phyloP scores from a whole-genome alignment of 2,888 invertebrate species.

The Nemurella pictetii region DNA sequence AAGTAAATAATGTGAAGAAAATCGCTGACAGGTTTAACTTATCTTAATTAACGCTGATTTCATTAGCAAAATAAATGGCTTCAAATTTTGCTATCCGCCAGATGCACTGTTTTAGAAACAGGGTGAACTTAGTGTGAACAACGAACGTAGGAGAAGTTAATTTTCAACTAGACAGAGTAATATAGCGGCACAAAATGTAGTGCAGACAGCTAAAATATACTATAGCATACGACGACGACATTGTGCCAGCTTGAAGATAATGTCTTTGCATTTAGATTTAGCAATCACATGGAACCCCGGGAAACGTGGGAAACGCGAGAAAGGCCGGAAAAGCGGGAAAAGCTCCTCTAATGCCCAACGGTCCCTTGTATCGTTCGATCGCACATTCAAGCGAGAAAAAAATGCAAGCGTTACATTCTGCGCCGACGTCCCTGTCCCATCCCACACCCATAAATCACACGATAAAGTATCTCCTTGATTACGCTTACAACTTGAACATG shows the following conservation, averaged over 20 bases:
- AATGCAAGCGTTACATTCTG: neutral
- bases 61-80: neutral
- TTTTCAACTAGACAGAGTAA: neutral
- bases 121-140: too few species aligned
- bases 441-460: neutral
- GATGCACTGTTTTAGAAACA: neutral
- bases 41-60: neutral
- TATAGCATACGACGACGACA: neutral
- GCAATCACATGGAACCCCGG: neutral
- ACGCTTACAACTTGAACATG: neutral
- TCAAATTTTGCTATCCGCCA: neutral
- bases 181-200: neutral
- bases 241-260: neutral
- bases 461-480: neutral
- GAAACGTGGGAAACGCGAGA: too few species aligned
- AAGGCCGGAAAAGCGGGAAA: neutral
- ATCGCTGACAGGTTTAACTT: too few species aligned
- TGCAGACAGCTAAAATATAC: neutral
- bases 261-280: neutral
- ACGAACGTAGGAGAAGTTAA: neutral
- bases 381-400: neutral
- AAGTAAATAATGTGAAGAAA: too few species aligned
- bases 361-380: neutral
- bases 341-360: neutral
- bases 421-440: neutral